Evolutionary conservation across 2,113 vertebrate genomes (phyloP).

Genomic region (Aegotheles bennettii): DNA sequence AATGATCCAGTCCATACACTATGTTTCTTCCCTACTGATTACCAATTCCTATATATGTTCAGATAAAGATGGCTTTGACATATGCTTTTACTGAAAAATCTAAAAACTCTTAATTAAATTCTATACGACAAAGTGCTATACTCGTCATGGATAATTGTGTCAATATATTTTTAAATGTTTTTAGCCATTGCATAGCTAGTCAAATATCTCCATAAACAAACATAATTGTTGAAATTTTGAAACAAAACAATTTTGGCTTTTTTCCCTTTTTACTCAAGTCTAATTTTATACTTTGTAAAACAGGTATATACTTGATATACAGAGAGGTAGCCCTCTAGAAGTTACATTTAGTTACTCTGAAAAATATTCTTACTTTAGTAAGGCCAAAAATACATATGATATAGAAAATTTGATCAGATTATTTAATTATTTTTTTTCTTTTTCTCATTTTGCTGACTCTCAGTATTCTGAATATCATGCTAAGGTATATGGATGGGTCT

Average conservation of each 20-base stretch:
- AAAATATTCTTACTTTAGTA: not conserved
- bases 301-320: not conserved
- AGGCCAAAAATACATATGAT: not conserved
- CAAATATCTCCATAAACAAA: not conserved
- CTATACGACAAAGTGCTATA: not conserved
- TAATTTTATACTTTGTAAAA: not conserved
- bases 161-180: not conserved
- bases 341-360: not conserved
- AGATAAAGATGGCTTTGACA: not conserved
- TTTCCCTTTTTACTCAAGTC: not conserved
- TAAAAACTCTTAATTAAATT: too few relatives aligned
- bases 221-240: not conserved
- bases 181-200: too few relatives aligned
- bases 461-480: not conserved
- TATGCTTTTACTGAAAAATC: not conserved
- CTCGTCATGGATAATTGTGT: not conserved
- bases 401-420: not conserved
- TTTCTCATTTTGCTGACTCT: not conserved
- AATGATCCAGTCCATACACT: not conserved
- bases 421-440: not conserved
- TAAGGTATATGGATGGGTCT: not conserved
- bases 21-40: not conserved
- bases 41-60: accelerated
- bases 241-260: not conserved
- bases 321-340: not conserved